Percentiles rank a stretch among this genome's conserved stretches.
phyloP scores from a whole-genome alignment of 2,888 invertebrate species.

The Monoplex corrugatus region DNA sequence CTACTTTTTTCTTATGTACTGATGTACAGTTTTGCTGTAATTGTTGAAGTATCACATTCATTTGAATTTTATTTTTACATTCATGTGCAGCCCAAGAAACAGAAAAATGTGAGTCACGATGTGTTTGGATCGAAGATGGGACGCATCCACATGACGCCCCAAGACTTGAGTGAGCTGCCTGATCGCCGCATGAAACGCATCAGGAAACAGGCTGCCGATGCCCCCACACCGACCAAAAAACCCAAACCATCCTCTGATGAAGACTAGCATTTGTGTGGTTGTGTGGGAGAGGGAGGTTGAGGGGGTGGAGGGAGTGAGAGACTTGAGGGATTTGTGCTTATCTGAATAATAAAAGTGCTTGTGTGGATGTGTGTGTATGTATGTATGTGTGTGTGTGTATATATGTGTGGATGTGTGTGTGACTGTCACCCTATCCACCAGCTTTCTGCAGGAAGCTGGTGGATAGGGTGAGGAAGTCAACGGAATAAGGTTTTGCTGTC shows the following conservation, averaged over 20 bases:
- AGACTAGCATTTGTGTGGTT: background rate
- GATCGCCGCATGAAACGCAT: constrained; percentile 84
- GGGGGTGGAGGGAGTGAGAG: constrained; percentile 20
- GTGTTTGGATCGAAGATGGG: constrained; percentile 94
- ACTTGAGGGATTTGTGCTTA: too few species aligned
- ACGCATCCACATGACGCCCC: constrained; percentile 95
- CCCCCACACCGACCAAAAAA: background rate
- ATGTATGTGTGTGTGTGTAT: background rate
- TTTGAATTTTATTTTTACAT: background rate
- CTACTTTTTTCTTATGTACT: background rate
- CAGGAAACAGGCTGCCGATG: constrained; percentile 61
- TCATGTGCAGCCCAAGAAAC: constrained; percentile 86
- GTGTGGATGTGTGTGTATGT: constrained; percentile 8
- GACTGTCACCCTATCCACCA: too few species aligned
- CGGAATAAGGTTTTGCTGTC: background rate
- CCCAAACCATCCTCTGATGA: background rate
- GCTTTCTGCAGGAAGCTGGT: too few species aligned
- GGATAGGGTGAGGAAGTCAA: constrained; percentile 14
- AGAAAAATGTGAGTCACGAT: constrained; percentile 95
- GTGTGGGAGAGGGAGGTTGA: background rate
- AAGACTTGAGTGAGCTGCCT: constrained; percentile 91
- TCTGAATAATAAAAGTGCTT: too few species aligned
- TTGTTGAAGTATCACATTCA: background rate
- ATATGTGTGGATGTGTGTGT: too few species aligned
- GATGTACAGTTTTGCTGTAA: background rate